Base-by-base conservation (phyloP, 2,888 invertebrate genomes). In the Sarcophaga carnaria region DNA sequence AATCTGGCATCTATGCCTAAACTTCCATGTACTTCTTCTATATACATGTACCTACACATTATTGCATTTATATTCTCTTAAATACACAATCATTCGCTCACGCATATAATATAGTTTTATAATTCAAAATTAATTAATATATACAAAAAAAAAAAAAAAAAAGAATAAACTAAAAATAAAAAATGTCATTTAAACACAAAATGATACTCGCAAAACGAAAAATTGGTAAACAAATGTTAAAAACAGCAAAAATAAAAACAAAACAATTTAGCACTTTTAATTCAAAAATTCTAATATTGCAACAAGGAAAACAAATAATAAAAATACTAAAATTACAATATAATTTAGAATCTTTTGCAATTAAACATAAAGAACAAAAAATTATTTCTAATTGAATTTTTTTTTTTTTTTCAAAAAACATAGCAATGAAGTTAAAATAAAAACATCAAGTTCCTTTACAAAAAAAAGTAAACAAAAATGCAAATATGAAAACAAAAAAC, bases 381-480 rank as follows among this genome's bases (percentile, higher is more conserved):
- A 37, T 37, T 6, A 6, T 37, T 37, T 6, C 37, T 6, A 37
- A 37, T 37, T 37, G 37, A 37, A 2, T 5, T 59, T 64, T 37
- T 78, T 20, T 37, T 78, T 20, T 62, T 70, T 25, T 74, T n/a
- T 45, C 66, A 74, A 74, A 62, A 27, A 25, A 72, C 70, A 74
- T 11, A 81, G 8, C 37, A 37, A 37, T 10, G 10, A 37, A 37
- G 10, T 37, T 37, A 67, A 80, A 22, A 72, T 27, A 71, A 81
- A 83, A 74, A 75, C 75, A 75, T 81, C 64, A 70, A 81, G 83
- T 83, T 88, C 83, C 80, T 87, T 77, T 84, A 87, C 47, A 67
- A 78, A 64, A 80, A 63, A 81, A 72, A 27, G 22, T 67, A 12
- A 69, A 27, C 37, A 76, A 5, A n/a, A 25, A 4, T 37, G 62